Conservation (phyloP, 2,797 vertebrate genomes). For the Acrocephalus scirpaceus region DNA sequence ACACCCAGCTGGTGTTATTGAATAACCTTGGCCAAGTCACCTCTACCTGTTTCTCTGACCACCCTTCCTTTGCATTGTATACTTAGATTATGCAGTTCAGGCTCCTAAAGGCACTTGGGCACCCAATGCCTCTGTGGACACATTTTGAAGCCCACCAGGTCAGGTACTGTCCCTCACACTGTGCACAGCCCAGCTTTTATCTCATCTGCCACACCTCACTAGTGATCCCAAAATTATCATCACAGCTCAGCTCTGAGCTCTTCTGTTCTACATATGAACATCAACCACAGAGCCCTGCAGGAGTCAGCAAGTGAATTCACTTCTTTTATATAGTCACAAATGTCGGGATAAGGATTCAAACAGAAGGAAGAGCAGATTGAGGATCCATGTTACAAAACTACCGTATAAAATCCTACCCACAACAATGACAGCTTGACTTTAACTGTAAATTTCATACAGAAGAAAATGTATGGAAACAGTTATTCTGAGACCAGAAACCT, state of each 20-base stretch:
- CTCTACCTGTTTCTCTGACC: not conserved
- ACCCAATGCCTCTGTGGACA: not conserved
- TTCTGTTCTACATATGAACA: not conserved
- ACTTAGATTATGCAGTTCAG: not conserved
- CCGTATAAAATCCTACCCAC: not conserved
- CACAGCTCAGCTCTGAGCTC: not conserved
- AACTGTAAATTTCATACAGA: not conserved
- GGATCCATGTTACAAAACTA: not conserved
- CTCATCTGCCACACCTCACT: not conserved
- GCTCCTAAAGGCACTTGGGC: not conserved
- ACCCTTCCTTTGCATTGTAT: not conserved
- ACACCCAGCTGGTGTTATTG: not conserved
- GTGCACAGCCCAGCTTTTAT: not conserved
- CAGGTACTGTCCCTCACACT: not conserved
- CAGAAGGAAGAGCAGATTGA: not conserved
- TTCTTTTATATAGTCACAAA: not conserved
- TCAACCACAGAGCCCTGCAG: not conserved
- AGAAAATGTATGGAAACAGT: not conserved
- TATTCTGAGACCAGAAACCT: not conserved
- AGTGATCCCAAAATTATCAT: not conserved
- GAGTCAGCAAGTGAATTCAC: not conserved
- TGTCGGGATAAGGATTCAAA: not conserved
- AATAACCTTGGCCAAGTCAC: not conserved
- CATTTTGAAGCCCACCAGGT: not conserved
- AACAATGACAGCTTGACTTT: not conserved